These are phyloP conservation scores for Drosophila pectinifera DNA, from an alignment of 1,140 invertebrate genomes.

Conservation along the genomic window DNA sequence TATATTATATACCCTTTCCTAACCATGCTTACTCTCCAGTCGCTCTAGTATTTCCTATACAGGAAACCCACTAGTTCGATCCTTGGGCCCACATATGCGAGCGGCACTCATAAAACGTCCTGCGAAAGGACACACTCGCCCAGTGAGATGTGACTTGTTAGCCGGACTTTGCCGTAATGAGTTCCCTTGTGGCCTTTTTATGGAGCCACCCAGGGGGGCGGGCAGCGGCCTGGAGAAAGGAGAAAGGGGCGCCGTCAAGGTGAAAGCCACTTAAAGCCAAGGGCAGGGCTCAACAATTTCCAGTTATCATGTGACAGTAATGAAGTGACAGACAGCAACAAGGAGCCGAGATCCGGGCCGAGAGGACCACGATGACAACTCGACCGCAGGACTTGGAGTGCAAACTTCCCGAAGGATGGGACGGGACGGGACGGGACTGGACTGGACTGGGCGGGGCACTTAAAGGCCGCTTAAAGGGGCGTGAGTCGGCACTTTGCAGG, in stretches of 20 bases:
- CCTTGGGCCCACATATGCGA: neutral
- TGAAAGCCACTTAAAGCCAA: constrained; percentile 65
- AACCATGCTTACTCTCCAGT: neutral
- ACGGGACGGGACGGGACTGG: too few species aligned
- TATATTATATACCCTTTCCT: too few species aligned
- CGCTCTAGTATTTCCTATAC: too few species aligned
- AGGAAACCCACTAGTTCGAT: neutral
- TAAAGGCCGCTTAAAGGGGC: constrained; percentile 30
- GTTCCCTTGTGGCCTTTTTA: constrained; percentile 65
- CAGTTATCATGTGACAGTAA: constrained; percentile 66
- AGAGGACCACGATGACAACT: constrained; percentile 40
- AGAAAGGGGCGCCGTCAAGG: constrained; percentile 50
- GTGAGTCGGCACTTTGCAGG: neutral
- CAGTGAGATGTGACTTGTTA: constrained; percentile 51
- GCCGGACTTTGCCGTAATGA: constrained; percentile 60
- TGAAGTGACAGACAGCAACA: constrained; percentile 56
- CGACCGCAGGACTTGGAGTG: constrained; percentile 39
- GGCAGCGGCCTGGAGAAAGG: too few species aligned
- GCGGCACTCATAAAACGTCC: constrained; percentile 57
- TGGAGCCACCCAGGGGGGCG: constrained; percentile 3
- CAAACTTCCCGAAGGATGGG: neutral
- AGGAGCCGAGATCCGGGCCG: neutral
- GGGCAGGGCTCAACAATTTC: constrained; percentile 55
- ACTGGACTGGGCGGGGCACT: neutral
- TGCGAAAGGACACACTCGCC: constrained; percentile 42